Base-by-base conservation (phyloP, 2,888 invertebrate genomes). In the Campopleginae sp. region DNA sequence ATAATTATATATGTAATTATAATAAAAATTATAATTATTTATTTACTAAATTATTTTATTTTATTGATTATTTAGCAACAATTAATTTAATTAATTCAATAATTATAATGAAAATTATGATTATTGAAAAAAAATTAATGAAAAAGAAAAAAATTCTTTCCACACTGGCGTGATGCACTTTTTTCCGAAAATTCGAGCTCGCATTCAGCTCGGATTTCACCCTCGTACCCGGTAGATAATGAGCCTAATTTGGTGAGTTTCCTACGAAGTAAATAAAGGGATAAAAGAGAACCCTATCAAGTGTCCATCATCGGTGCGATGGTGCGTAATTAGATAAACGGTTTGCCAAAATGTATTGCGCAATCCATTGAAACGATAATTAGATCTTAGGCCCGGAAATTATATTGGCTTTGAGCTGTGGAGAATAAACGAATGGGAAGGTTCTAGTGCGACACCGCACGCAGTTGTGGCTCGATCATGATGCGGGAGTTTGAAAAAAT, bases 261-360 rank as follows among this genome's bases (percentile, higher is more conserved):
- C 31, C 33, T 33, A 17, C 31, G 31, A 33, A 63, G 31, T 33
- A 27, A 33, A n/a, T 63, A n/a, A n/a, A 33, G 33, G 63, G 33
- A 3, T 63, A 27, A n/a, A 70, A 74, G 48, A 74, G 79, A 48
- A 33, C 90, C 90, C 90, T 91, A 92, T 92, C 91, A 91, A 89
- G 90, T 91, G 90, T 92, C 92, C 92, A 93, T 93, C 93, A 92
- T 92, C 93, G 92, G 93, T 91, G 89, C 68, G 27, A 27, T 46
- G 23, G 14, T 46, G 23, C 46, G 17, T 19, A 27, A 19, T 23
- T 14, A 46, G 17, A 27, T 84, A 82, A 84, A 86, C 78, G 83
- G 80, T 80, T 75, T 76, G 82, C 58, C 58, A 3, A 31, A 61
- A 27, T 14, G n/a, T 31, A 14, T 0, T 66, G 33, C 42, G 42